These are phyloP conservation scores for Alsophila aescularia DNA, from an alignment of 2,888 invertebrate species.

Conservation along the genomic window DNA sequence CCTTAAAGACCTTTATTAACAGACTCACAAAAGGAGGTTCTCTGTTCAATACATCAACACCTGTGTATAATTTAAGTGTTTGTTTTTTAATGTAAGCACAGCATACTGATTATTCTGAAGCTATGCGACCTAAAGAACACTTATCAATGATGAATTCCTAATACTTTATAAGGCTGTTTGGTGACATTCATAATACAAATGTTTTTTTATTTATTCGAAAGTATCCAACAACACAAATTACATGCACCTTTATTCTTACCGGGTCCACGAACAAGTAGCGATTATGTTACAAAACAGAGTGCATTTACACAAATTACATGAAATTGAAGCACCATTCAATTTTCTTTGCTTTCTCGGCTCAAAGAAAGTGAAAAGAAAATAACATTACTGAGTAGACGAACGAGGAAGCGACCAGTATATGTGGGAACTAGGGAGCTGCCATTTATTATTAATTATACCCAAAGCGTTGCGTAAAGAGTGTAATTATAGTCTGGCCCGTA, in stretches of 20 bases:
- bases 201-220: not conserved
- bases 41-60: no score
- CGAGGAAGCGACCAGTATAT: conserved; percentile 22
- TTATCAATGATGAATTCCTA: no score
- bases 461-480: conserved; percentile 11
- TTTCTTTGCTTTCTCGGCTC: conserved; percentile 32
- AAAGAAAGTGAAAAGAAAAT: conserved; percentile 60
- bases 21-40: no score
- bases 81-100: no score
- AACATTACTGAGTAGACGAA: conserved; percentile 34
- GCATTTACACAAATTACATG: conserved; percentile 14
- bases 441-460: conserved; percentile 5
- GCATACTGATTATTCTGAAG: no score
- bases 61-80: no score
- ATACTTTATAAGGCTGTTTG: no score
- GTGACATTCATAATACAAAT: no score
- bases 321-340: conserved; percentile 28
- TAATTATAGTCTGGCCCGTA: not conserved
- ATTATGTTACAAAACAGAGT: not conserved
- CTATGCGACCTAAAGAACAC: no score
- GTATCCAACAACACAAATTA: no score
- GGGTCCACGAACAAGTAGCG: no score
- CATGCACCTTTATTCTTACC: no score
- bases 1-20: not conserved
- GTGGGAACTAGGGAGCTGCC: conserved; percentile 18